Conservation (phyloP, 2,888 invertebrate species). For the Pyrocoelia pectoralis region DNA sequence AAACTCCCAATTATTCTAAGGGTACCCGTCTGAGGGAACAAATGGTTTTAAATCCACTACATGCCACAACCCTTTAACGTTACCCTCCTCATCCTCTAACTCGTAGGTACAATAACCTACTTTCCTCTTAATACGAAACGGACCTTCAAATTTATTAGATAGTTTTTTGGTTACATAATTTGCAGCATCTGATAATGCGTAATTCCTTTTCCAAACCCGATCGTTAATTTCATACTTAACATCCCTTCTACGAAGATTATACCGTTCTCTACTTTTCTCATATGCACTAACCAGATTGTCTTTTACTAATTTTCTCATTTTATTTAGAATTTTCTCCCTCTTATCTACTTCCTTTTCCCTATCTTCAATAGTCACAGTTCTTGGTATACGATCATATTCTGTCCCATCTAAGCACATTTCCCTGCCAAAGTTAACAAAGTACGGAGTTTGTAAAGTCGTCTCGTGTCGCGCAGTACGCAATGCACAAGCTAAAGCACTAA, state of each 20-base stretch:
- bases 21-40: no score
- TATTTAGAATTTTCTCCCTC: background rate
- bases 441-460: slow-evolving; percentile 26
- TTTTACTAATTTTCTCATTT: background rate
- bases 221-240: slow-evolving; percentile 28
- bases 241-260: slow-evolving; percentile 27
- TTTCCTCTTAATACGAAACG: slow-evolving; percentile 26
- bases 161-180: slow-evolving; percentile 40
- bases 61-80: slow-evolving; percentile 23
- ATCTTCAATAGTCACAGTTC: background rate
- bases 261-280: background rate
- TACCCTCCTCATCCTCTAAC: slow-evolving; percentile 17
- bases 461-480: slow-evolving; percentile 27
- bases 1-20: no score
- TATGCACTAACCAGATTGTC: background rate
- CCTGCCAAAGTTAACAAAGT: slow-evolving; percentile 29
- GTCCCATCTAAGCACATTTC: slow-evolving; percentile 13
- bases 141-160: slow-evolving; percentile 40
- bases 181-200: slow-evolving; percentile 39
- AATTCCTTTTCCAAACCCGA: slow-evolving; percentile 36
- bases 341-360: background rate
- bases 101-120: slow-evolving; percentile 16
- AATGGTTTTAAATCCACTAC: slow-evolving; percentile 31
- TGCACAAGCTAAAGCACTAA: slow-evolving; percentile 22
- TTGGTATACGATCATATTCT: background rate